Evolutionary conservation across 2,113 vertebrate genomes (phyloP).

Genomic region (Proterorhinus semilunaris): DNA sequence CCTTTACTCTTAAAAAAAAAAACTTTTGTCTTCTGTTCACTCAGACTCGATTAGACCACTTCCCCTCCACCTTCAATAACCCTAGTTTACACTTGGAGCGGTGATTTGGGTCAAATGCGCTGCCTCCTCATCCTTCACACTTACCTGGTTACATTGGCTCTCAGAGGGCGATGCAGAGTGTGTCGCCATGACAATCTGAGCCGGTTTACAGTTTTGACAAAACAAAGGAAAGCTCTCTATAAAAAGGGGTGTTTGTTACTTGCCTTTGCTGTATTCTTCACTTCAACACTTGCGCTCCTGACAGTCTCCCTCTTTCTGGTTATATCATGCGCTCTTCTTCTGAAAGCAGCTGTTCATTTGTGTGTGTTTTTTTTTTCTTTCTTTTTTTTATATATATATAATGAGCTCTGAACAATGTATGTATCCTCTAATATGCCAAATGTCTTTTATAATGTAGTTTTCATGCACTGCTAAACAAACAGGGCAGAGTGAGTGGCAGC

Average conservation of each 20-base stretch:
- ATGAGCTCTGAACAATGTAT: conserved; percentile 90
- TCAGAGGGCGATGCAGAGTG: conserved; percentile 43
- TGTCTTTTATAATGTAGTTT: conserved; percentile 82
- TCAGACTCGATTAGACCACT: conserved; percentile 11
- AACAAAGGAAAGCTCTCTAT: not conserved
- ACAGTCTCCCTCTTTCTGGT: conserved; percentile 43
- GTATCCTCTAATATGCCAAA: conserved; percentile 88
- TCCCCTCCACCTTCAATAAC: conserved; percentile 1
- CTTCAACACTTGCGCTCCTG: conserved; percentile 21
- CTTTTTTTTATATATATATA: no score
- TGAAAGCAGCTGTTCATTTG: conserved; percentile 84
- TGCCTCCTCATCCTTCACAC: conserved; percentile 8
- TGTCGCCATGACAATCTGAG: conserved; percentile 74
- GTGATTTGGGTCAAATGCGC: conserved; percentile 9
- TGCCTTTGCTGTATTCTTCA: conserved; percentile 27
- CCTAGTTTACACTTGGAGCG: conserved; percentile 50
- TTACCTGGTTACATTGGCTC: conserved; percentile 29
- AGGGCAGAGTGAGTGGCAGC: conserved; percentile 83
- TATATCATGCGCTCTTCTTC: conserved; percentile 71
- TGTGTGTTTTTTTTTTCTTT: conserved; percentile 60
- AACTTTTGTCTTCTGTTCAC: conserved; percentile 25
- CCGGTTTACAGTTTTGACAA: conserved; percentile 63
- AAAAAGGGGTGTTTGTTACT: conserved; percentile 54
- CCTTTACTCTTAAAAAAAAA: conserved; percentile 55
- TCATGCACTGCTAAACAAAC: conserved; percentile 88